phyloP scores from a whole-genome alignment of 2,888 invertebrate genomes.

The Sympetrum striolatum region DNA sequence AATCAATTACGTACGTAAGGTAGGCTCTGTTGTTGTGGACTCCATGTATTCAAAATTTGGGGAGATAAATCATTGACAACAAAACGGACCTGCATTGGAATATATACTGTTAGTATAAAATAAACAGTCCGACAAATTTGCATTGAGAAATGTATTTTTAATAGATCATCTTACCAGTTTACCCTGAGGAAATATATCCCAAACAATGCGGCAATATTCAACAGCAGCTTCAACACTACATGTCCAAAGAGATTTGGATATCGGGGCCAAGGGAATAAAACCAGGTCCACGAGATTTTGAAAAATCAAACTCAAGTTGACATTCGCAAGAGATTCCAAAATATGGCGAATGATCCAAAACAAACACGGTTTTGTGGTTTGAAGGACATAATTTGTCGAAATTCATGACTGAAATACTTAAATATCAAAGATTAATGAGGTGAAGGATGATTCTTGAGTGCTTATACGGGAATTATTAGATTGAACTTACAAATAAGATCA shows the following conservation, averaged over 20 bases:
- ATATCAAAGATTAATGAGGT: no score
- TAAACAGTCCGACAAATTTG: background rate
- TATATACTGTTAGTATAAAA: constrained; percentile 31
- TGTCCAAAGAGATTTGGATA: constrained; percentile 95
- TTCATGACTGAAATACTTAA: background rate
- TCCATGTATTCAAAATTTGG: constrained; percentile 87
- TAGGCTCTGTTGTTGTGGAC: constrained; percentile 80
- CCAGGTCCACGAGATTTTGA: constrained; percentile 73
- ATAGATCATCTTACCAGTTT: constrained; percentile 70
- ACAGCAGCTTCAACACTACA: constrained; percentile 93
- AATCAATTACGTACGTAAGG: constrained; percentile 71
- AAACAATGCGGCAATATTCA: constrained; percentile 95
- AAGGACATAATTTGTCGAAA: constrained; percentile 66
- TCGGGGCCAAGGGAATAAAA: constrained; percentile 79
- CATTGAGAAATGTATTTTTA: background rate
- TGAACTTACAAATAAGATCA: no score
- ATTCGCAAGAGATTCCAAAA: constrained; percentile 85
- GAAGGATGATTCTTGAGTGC: no score
- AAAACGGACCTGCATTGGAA: constrained; percentile 73
- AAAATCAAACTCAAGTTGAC: constrained; percentile 83
- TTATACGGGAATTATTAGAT: no score
- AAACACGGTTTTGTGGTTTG: constrained; percentile 94
- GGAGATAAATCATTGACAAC: constrained; percentile 87
- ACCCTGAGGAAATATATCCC: constrained; percentile 94
- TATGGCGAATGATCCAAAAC: constrained; percentile 93